These are phyloP conservation scores for Nomada hirtipes DNA, from an alignment of 2,888 invertebrate species.

Conservation along the genomic window DNA sequence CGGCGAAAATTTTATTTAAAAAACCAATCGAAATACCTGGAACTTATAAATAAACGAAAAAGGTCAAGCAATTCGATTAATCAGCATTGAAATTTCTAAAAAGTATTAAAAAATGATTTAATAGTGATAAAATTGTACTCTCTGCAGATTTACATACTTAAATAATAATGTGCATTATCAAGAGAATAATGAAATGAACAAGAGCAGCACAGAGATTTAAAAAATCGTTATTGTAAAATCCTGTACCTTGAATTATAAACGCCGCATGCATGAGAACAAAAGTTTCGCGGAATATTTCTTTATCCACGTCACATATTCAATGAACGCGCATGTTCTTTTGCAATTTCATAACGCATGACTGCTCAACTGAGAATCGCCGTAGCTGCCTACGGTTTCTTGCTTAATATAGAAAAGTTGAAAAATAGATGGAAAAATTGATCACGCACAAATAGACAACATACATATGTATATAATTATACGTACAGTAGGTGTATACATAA, in stretches of 20 bases:
- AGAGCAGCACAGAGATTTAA: too few species aligned
- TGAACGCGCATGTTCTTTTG: slow-evolving; percentile 20
- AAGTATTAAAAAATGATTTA: too few species aligned
- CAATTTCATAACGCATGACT: slow-evolving; percentile 29
- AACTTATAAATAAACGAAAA: too few species aligned
- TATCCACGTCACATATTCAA: slow-evolving; percentile 1
- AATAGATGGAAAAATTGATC: slow-evolving; percentile 9
- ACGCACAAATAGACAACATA: background rate
- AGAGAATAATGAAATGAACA: too few species aligned
- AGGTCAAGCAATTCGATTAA: too few species aligned
- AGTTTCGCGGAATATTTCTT: slow-evolving; percentile 17
- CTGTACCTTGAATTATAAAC: background rate
- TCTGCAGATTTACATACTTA: too few species aligned
- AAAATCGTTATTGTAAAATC: too few species aligned
- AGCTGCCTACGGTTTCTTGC: slow-evolving; percentile 30
- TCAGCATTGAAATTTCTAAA: too few species aligned
- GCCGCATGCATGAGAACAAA: background rate
- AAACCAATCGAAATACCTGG: too few species aligned
- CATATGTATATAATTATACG: background rate
- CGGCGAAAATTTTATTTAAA: too few species aligned
- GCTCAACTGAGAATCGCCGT: slow-evolving; percentile 34
- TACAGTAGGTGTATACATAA: background rate
- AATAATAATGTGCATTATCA: too few species aligned
- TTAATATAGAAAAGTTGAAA: slow-evolving; percentile 32
- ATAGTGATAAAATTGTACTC: too few species aligned